Conservation (phyloP, 2,113 vertebrate species). For the Oreochromis spilurus region DNA sequence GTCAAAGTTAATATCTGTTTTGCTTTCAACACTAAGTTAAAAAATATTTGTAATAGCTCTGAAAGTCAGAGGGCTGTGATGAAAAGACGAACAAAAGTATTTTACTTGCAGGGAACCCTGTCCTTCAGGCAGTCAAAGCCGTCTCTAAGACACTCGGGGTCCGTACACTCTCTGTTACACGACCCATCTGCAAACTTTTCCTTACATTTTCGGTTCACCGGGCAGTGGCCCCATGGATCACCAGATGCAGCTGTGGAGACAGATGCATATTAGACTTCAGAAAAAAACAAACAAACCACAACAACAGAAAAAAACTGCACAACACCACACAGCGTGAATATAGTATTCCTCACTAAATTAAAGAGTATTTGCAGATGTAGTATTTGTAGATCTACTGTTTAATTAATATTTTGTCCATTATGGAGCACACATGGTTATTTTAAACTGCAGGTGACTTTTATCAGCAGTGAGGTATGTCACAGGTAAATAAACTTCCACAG, state of each 20-base stretch:
- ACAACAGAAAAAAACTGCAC: rapidly evolving
- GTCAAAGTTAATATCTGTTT: neutral
- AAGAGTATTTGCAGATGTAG: neutral
- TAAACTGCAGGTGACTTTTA: neutral
- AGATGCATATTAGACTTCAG: neutral
- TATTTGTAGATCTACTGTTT: neutral
- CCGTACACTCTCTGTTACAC: constrained; percentile 76
- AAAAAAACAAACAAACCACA: neutral
- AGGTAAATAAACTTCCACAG: neutral
- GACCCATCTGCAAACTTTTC: constrained; percentile 76
- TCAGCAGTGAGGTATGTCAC: neutral
- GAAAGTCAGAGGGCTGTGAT: rapidly evolving
- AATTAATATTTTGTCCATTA: rapidly evolving
- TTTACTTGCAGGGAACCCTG: constrained; percentile 75
- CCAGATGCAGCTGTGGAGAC: constrained; percentile 54
- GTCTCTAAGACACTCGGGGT: constrained; percentile 77
- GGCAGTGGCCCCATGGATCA: constrained; percentile 80
- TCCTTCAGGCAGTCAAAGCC: constrained; percentile 80
- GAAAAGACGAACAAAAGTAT: neutral
- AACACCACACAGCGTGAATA: neutral
- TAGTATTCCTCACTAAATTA: neutral
- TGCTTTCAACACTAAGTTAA: rapidly evolving
- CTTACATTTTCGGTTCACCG: constrained; percentile 66
- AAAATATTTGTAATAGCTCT: neutral
- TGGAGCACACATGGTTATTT: neutral